phyloP scores from a whole-genome alignment of 2,113 vertebrate genomes.

The Alouatta palliata region DNA sequence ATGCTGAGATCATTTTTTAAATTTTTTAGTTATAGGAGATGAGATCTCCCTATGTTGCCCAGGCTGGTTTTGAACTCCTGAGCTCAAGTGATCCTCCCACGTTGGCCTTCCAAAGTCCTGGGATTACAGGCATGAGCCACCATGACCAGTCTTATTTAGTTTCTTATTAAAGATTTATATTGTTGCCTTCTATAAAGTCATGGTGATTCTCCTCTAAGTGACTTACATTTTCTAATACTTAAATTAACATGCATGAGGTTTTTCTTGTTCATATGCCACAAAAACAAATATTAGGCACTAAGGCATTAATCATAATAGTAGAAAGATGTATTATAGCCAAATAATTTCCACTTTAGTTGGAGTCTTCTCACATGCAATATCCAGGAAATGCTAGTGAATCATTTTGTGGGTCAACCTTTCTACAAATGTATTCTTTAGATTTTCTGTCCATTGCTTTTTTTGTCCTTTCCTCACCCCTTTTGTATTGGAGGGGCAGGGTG shows the following conservation, averaged over 20 bases:
- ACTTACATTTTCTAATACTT: conserved; percentile 25
- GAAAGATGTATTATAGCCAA: conserved; percentile 29
- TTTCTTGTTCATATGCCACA: conserved; percentile 33
- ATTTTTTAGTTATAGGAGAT: no score
- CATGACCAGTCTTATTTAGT: not conserved
- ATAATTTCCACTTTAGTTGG: conserved; percentile 55
- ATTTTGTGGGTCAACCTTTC: conserved; percentile 44
- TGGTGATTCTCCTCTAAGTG: not conserved
- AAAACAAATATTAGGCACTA: conserved; percentile 42
- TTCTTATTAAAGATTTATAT: not conserved
- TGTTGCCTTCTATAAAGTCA: not conserved
- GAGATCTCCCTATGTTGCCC: no score
- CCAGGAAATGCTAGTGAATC: conserved; percentile 52
- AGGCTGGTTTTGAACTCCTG: not conserved
- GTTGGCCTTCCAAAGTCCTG: not conserved
- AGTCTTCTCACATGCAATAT: conserved; percentile 33
- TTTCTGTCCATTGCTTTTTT: conserved; percentile 33
- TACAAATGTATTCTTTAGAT: conserved; percentile 29
- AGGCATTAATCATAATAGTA: conserved; percentile 51
- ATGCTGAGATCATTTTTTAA: no score
- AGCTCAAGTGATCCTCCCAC: not conserved
- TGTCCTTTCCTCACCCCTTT: not conserved
- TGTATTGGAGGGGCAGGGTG: not conserved
- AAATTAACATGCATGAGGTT: not conserved
- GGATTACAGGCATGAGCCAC: not conserved